Evolutionary conservation across 2,888 invertebrate genomes (phyloP).

Genomic region (Glaucopsyche alexis): DNA sequence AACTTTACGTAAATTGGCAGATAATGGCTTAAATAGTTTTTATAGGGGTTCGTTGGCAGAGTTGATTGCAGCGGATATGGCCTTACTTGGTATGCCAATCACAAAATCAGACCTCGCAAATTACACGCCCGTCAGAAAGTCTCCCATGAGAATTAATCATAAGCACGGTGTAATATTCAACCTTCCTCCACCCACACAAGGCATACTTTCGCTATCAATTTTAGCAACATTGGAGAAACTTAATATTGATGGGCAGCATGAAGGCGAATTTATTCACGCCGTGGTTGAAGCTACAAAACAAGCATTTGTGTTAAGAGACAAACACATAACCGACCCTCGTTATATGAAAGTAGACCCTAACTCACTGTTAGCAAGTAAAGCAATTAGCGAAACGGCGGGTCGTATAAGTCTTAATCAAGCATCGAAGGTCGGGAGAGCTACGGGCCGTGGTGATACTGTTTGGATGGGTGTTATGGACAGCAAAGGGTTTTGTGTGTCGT

Average conservation of each 20-base stretch:
- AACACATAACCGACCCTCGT: slow-evolving; percentile 62
- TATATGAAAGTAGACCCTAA: slow-evolving; percentile 59
- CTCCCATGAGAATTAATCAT: slow-evolving; percentile 57
- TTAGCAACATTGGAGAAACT: slow-evolving; percentile 64
- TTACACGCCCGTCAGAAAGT: slow-evolving; percentile 56
- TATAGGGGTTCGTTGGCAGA: slow-evolving; percentile 62
- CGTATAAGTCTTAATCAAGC: slow-evolving; percentile 51
- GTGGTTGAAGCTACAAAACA: slow-evolving; percentile 57
- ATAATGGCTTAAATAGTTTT: slow-evolving; percentile 62
- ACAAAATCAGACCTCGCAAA: slow-evolving; percentile 60
- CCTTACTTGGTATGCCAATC: slow-evolving; percentile 58
- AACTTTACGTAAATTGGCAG: slow-evolving; percentile 54
- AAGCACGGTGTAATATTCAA: slow-evolving; percentile 61
- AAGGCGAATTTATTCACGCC: slow-evolving; percentile 63
- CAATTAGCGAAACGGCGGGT: slow-evolving; percentile 54
- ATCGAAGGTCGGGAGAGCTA: slow-evolving; percentile 47
- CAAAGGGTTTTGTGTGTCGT: slow-evolving; percentile 69
- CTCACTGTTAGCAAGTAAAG: slow-evolving; percentile 49
- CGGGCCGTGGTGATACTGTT: slow-evolving; percentile 64
- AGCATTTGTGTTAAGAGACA: slow-evolving; percentile 41
- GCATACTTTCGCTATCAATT: slow-evolving; percentile 60
- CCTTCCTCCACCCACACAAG: slow-evolving; percentile 71
- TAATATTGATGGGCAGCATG: slow-evolving; percentile 57
- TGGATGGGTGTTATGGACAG: slow-evolving; percentile 72
- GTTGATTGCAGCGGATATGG: slow-evolving; percentile 59